Conservation (phyloP, 2,797 vertebrate genomes). For the Eulemur mongoz region DNA sequence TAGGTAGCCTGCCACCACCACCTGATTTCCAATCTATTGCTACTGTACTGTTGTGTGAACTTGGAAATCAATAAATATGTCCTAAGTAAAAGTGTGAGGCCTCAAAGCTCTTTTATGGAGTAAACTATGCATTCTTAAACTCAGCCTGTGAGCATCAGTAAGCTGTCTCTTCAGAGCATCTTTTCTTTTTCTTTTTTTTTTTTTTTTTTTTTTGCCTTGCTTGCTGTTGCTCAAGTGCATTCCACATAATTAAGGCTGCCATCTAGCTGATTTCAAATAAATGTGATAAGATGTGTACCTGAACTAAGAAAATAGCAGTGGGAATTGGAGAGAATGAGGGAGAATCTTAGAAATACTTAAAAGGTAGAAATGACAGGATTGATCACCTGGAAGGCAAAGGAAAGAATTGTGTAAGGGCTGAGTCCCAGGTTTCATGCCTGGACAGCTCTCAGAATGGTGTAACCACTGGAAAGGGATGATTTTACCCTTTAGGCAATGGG, state of each 20-base stretch:
- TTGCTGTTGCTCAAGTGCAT: not conserved
- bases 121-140: not conserved
- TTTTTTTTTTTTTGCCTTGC: not conserved
- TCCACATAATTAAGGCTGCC: not conserved
- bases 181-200: not conserved
- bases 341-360: not conserved
- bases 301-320: not conserved
- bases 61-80: not conserved
- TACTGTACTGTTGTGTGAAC: not conserved
- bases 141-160: not conserved
- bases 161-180: not conserved
- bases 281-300: not conserved
- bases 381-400: not conserved
- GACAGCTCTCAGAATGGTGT: not conserved
- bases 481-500: not conserved
- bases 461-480: not conserved
- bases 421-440: not conserved
- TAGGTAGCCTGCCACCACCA: too few relatives aligned
- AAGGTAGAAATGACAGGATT: not conserved
- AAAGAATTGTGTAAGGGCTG: not conserved
- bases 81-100: not conserved
- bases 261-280: conserved; percentile 6
- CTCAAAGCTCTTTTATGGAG: not conserved
- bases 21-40: not conserved
- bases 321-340: not conserved